Evolutionary conservation across 2,113 vertebrate genomes (phyloP), one percentile per base, ranked within the genome.

Genomic region (Alexandromys fortis): DNA sequence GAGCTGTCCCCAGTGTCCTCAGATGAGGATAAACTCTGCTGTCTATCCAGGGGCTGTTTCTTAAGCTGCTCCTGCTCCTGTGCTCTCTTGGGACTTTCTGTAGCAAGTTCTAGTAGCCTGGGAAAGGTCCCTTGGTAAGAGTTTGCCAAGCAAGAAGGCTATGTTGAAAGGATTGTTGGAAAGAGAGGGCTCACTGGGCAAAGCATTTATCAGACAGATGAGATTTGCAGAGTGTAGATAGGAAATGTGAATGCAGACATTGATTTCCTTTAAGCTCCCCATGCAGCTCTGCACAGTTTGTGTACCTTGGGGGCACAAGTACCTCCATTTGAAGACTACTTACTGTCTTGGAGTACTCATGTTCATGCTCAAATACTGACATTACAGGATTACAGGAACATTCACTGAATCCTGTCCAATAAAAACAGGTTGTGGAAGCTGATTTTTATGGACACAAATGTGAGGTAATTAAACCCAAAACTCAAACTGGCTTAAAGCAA

Each of bases 351-450:
- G 82, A 96, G 24, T 47, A 92, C 96, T 95, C 76, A 77, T 45
- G 96, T 95, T 85, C 92, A 86, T 38, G 89, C 98, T 96, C 65
- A 92, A 85, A 70, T 86, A 95, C 72, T 97, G 96, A 97, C 76
- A 96, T 96, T 83, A 90, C 38, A 95, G 87, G 65, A 96, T 65
- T 96, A 55, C 65, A 95, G 58, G 95, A 98, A 94, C 63, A 68
- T 38, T 97, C 91, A 93, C 61, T 97, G 96, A 98, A 92, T 33
- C 35, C 58, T 95, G 77, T 90, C 97, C 97, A 98, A 73, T 96
- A 96, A 97, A 98, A 98, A 92, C 88, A 97, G 87, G 77, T 96
- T 92, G 17, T 98, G 85, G 97, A 97, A 98, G 95, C 95, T 93
- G 87, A 79, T 97, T 98, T 89, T 98, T 97, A 97, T 96, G 95